Conservation (phyloP, 2,888 invertebrate genomes). For the Protonemura montana region DNA sequence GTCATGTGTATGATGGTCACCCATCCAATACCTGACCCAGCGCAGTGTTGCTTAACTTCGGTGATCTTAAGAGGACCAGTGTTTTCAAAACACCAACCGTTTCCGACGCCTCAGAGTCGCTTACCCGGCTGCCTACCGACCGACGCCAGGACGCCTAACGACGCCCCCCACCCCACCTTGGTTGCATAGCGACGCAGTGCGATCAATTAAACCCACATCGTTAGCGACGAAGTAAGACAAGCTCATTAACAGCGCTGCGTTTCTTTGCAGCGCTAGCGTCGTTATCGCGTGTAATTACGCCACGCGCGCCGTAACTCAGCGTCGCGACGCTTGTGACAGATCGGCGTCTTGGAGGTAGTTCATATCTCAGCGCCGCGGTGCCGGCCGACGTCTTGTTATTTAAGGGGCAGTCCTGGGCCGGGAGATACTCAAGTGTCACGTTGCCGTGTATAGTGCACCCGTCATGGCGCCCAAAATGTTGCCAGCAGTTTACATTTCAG, state of each 20-base stretch:
- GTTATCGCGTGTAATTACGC: background rate
- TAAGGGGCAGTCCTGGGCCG: background rate
- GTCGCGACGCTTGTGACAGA: background rate
- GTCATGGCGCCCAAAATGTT: too few relatives aligned
- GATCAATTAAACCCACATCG: slow-evolving; percentile 12
- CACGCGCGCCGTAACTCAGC: background rate
- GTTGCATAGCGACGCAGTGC: slow-evolving; percentile 1
- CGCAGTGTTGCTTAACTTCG: too few relatives aligned
- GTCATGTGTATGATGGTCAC: too few relatives aligned
- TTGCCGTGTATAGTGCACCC: too few relatives aligned
- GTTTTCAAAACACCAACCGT: too few relatives aligned
- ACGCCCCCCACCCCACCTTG: background rate
- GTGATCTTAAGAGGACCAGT: too few relatives aligned
- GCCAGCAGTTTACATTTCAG: too few relatives aligned
- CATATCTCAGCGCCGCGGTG: background rate
- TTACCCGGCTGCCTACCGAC: too few relatives aligned
- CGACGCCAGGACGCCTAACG: too few relatives aligned
- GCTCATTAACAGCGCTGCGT: background rate
- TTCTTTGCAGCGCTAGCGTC: background rate
- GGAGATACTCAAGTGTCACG: background rate
- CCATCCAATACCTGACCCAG: too few relatives aligned
- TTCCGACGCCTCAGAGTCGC: too few relatives aligned
- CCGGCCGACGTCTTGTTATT: background rate
- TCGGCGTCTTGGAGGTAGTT: background rate
- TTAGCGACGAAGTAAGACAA: background rate